A percentile compares a stretch with the other conserved stretches of the same genome.
Evolutionary conservation across 2,113 vertebrate genomes (phyloP).

Genomic region (Nipponia nippon): DNA sequence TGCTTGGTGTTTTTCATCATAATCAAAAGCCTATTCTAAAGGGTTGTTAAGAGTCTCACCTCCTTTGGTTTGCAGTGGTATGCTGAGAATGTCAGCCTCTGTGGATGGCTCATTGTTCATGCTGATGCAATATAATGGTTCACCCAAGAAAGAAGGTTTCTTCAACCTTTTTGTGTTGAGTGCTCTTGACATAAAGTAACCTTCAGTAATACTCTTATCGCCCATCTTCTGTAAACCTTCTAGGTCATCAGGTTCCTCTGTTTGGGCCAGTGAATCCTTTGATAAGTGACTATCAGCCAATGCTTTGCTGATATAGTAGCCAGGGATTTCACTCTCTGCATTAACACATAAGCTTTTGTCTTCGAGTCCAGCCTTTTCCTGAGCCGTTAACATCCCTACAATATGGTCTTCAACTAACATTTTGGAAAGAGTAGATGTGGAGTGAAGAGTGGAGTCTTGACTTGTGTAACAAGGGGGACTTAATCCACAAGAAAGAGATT

Average conservation of each 20-base stretch:
- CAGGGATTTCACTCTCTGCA: background rate
- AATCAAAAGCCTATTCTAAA: conserved; percentile 53
- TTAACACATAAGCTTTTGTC: background rate
- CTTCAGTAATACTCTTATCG: conserved; percentile 47
- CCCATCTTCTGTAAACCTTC: conserved; percentile 46
- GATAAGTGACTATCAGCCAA: conserved; percentile 36
- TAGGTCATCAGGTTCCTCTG: conserved; percentile 49
- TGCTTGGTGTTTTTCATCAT: conserved; percentile 33
- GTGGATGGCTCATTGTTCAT: conserved; percentile 46
- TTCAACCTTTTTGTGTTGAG: conserved; percentile 65
- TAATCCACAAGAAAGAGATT: conserved; percentile 44
- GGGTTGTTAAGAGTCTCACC: conserved; percentile 65
- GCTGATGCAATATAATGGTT: conserved; percentile 52
- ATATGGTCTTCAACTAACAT: conserved; percentile 58
- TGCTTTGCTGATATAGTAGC: conserved; percentile 58
- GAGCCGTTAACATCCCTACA: conserved; percentile 30
- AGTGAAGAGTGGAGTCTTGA: conserved; percentile 43
- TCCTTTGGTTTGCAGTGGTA: conserved; percentile 58
- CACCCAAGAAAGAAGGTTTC: conserved; percentile 74
- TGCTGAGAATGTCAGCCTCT: conserved; percentile 54
- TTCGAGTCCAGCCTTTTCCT: background rate
- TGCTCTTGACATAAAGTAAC: conserved; percentile 77
- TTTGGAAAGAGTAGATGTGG: conserved; percentile 44
- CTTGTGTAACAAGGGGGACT: conserved; percentile 36
- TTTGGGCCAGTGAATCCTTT: conserved; percentile 54